phyloP scores from a whole-genome alignment of 2,888 invertebrate species.

The Amblyteles armatorius region DNA sequence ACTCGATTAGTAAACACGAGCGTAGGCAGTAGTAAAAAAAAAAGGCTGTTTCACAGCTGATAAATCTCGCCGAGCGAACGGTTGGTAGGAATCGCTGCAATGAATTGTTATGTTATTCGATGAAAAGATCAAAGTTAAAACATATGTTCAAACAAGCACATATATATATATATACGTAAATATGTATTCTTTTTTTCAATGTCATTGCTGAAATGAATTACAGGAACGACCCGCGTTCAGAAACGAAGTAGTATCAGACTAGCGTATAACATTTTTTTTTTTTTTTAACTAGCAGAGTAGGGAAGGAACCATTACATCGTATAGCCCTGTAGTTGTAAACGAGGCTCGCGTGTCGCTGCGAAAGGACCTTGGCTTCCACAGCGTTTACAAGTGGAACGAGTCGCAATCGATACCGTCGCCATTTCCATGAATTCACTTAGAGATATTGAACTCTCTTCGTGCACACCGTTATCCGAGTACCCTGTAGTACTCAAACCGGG shows the following conservation, averaged over 20 bases:
- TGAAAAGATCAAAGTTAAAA: conserved; percentile 1
- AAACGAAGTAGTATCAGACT: not conserved
- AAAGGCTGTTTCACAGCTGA: conserved; percentile 16
- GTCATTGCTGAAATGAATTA: conserved; percentile 12
- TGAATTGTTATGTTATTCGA: not conserved
- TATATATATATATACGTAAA: no score
- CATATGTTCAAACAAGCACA: not conserved
- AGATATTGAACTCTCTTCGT: conserved; percentile 61
- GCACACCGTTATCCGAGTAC: conserved; percentile 24
- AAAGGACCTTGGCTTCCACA: conserved; percentile 68
- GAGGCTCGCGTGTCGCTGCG: conserved; percentile 57
- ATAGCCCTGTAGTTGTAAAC: conserved; percentile 24
- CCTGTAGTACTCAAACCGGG: not conserved
- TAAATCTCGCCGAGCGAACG: conserved; percentile 8
- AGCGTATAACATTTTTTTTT: no score
- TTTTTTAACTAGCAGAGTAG: not conserved
- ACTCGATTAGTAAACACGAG: conserved; percentile 56
- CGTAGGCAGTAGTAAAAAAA: conserved; percentile 14
- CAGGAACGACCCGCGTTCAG: conserved; percentile 7
- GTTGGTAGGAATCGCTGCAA: not conserved
- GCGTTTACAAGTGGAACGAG: conserved; percentile 62
- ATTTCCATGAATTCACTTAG: conserved; percentile 66
- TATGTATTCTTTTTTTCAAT: not conserved
- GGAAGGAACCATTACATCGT: not conserved
- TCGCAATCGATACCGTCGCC: conserved; percentile 63